phyloP scores from a whole-genome alignment of 1,140 invertebrate genomes.

The Yoshiicerus persimilis region DNA sequence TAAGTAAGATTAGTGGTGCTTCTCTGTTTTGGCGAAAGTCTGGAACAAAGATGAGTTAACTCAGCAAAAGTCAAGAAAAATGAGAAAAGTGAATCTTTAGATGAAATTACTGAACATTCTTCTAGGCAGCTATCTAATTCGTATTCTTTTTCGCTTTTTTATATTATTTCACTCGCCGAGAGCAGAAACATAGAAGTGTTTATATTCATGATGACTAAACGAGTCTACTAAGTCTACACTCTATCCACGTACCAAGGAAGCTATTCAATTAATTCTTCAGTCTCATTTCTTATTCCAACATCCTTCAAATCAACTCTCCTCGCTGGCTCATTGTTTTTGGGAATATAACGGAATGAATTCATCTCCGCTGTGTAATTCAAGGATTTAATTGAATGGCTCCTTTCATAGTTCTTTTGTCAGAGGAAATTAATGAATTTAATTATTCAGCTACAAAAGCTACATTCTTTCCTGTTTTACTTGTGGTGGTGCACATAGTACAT shows the following conservation, averaged over 20 bases:
- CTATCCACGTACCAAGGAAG: neutral
- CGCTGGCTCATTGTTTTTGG: neutral
- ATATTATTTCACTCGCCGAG: neutral
- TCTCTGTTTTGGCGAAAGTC: neutral
- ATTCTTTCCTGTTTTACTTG: neutral
- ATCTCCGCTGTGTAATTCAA: neutral
- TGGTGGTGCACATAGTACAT: neutral
- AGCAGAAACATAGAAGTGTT: neutral
- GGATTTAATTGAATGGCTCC: neutral
- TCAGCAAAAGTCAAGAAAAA: neutral
- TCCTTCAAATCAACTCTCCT: neutral
- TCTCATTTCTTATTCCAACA: neutral
- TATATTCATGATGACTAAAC: neutral
- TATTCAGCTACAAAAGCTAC: neutral
- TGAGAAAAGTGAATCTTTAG: neutral
- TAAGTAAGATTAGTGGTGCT: neutral
- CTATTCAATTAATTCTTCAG: neutral
- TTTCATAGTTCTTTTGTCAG: neutral
- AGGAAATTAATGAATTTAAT: constrained; percentile 11
- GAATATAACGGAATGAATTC: neutral
- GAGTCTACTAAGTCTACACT: neutral
- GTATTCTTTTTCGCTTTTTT: neutral
- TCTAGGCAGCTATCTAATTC: neutral
- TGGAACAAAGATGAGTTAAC: neutral
- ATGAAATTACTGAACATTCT: neutral